Conservation (phyloP, 2,888 invertebrate genomes). For the Tinea pellionella region DNA sequence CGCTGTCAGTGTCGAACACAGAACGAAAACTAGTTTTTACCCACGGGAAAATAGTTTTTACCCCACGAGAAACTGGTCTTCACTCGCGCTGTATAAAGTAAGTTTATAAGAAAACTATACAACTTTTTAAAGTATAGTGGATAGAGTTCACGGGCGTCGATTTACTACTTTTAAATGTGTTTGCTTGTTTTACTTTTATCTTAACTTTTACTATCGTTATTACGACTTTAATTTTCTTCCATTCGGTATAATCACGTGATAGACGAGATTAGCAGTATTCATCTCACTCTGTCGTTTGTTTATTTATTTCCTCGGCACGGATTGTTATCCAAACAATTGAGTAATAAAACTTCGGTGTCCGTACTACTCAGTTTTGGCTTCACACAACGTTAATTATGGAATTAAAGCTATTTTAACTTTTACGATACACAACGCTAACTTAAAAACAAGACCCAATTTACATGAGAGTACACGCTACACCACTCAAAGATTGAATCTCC, state of each 20-base stretch:
- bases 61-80: constrained; percentile 17
- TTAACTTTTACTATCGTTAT: constrained; percentile 18
- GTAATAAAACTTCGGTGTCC: no score
- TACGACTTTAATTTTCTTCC: neutral
- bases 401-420: constrained; percentile 36
- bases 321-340: no score
- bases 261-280: no score
- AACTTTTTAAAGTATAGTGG: constrained; percentile 14
- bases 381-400: constrained; percentile 39
- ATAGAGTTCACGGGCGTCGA: constrained; percentile 12
- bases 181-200: constrained; percentile 1
- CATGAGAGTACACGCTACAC: constrained; percentile 45
- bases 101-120: constrained; percentile 14
- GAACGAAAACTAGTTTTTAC: constrained; percentile 28
- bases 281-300: no score
- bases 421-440: constrained; percentile 34
- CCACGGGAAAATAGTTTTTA: constrained; percentile 17
- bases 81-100: constrained; percentile 3
- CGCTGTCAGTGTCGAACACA: constrained; percentile 35
- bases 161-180: constrained; percentile 12
- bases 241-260: no score
- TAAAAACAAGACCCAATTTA: constrained; percentile 38
- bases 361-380: constrained; percentile 33
- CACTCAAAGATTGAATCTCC: constrained; percentile 45
- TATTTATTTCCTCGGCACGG: no score